Conservation (phyloP, 2,797 vertebrate species). For the Cirrhinus mrigala region DNA sequence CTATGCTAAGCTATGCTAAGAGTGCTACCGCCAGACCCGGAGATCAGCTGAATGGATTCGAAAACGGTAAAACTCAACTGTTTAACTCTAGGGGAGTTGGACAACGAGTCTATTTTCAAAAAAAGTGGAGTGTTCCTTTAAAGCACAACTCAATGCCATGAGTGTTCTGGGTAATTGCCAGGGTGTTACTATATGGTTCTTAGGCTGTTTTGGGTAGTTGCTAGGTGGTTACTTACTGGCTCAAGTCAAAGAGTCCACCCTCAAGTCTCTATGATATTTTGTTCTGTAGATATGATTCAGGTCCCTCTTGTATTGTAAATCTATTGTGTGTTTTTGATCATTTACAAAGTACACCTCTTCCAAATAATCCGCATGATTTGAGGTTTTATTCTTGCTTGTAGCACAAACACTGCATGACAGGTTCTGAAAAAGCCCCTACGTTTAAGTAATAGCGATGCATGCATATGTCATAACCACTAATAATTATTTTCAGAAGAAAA, state of each 20-base stretch:
- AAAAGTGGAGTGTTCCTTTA: too few relatives aligned
- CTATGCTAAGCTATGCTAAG: too few relatives aligned
- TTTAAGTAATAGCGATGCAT: not conserved
- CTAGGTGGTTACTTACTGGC: not conserved
- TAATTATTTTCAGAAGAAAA: slow-evolving; percentile 31
- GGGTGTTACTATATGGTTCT: not conserved
- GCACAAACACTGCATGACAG: not conserved
- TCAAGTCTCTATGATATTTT: not conserved
- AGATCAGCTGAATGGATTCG: too few relatives aligned
- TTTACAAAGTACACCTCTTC: not conserved
- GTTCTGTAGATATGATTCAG: not conserved
- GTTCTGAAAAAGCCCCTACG: not conserved
- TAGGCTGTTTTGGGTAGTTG: not conserved
- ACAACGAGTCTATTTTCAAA: too few relatives aligned
- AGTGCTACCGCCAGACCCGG: too few relatives aligned
- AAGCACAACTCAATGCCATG: not conserved
- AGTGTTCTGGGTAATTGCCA: not conserved
- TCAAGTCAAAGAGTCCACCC: not conserved
- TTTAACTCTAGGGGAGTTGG: too few relatives aligned
- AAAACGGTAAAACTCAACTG: too few relatives aligned
- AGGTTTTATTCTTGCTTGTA: not conserved
- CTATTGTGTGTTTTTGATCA: not conserved
- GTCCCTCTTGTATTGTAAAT: not conserved
- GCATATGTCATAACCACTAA: not conserved
- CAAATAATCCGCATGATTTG: not conserved